phyloP scores from a whole-genome alignment of 1,140 invertebrate species.

The Acromyrmex heyeri region DNA sequence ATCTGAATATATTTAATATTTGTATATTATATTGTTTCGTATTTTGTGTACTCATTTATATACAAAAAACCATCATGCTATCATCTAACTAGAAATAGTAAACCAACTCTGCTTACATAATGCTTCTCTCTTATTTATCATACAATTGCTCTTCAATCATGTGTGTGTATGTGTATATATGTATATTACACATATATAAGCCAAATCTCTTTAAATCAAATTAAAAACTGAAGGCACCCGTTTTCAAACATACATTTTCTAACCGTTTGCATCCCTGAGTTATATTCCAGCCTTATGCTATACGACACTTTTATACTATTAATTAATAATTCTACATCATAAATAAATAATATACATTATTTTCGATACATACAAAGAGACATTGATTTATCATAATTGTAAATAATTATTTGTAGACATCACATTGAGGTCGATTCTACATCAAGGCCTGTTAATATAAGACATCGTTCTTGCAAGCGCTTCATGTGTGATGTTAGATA shows the following conservation, averaged over 20 bases:
- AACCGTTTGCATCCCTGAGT: constrained; percentile 59
- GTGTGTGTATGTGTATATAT: no score
- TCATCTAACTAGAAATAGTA: no score
- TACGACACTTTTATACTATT: constrained; percentile 17
- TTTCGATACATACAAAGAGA: constrained; percentile 23
- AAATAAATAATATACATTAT: constrained; percentile 52
- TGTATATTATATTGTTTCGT: background rate
- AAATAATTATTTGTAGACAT: constrained; percentile 66
- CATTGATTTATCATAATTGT: constrained; percentile 28
- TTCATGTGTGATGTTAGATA: constrained; percentile 90
- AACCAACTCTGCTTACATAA: background rate
- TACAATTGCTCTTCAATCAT: background rate
- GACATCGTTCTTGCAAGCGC: constrained; percentile 88
- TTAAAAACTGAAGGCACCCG: constrained; percentile 40
- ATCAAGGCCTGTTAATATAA: constrained; percentile 85
- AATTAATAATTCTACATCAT: constrained; percentile 29
- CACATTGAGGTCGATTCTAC: constrained; percentile 86
- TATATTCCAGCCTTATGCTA: constrained; percentile 5
- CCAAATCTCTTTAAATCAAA: constrained; percentile 24
- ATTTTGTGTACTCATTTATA: background rate
- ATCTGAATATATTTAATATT: background rate
- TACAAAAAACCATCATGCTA: background rate
- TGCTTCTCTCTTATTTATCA: background rate
- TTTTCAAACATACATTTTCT: constrained; percentile 10
- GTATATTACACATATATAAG: constrained; percentile 4